Conservation (phyloP, 2,797 vertebrate genomes). For the Neopelma chrysocephalum region DNA sequence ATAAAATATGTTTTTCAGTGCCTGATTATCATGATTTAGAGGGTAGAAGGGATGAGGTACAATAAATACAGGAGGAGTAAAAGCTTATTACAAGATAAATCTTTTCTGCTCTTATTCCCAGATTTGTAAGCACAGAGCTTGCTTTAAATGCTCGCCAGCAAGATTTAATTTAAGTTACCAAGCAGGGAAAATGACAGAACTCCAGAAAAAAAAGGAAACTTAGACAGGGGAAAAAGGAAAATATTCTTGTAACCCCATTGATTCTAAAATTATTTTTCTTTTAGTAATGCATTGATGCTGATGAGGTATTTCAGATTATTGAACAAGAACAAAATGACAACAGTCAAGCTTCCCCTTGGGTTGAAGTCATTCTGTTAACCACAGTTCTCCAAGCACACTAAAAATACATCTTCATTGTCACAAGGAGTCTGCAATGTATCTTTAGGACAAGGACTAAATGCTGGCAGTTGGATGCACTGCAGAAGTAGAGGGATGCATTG, state of each 20-base stretch:
- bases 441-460: background rate
- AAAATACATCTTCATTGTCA: background rate
- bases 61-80: background rate
- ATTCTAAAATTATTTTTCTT: background rate
- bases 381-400: background rate
- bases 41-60: background rate
- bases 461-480: background rate
- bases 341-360: background rate
- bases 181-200: background rate
- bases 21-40: background rate
- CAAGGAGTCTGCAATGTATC: background rate
- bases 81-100: background rate
- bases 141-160: background rate
- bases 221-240: background rate
- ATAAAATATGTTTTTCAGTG: background rate
- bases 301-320: background rate
- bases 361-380: background rate
- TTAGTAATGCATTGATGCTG: background rate
- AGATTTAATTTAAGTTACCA: background rate
- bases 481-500: background rate
- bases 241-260: background rate
- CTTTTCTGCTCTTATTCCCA: background rate
- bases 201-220: background rate
- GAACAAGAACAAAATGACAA: background rate
- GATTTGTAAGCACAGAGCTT: background rate